phyloP scores from a whole-genome alignment of 2,888 invertebrate species.

The Flabesymbios commensalis region DNA sequence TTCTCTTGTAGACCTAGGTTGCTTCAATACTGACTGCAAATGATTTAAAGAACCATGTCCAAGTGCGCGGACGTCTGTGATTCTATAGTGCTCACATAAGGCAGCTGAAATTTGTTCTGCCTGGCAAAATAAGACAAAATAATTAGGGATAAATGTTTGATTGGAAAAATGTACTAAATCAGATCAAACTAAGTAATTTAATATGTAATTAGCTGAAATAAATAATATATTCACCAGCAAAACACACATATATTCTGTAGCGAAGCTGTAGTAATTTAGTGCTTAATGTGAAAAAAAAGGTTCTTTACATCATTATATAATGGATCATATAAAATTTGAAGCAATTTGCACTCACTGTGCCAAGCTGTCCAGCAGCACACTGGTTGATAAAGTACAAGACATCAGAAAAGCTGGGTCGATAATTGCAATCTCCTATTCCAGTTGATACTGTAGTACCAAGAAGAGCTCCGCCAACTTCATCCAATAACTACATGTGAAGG shows the following conservation, averaged over 20 bases:
- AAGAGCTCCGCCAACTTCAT: constrained; percentile 19
- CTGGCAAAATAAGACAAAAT: background rate
- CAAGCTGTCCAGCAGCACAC: constrained; percentile 5
- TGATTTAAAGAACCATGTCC: constrained; percentile 47
- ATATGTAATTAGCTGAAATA: too few relatives aligned
- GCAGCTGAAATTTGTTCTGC: constrained; percentile 22
- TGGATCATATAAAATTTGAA: too few relatives aligned
- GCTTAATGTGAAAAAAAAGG: too few relatives aligned
- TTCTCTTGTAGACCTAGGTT: too few relatives aligned
- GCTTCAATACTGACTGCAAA: constrained; percentile 11
- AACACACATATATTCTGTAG: too few relatives aligned
- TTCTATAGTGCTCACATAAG: constrained; percentile 50
- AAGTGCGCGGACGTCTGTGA: constrained; percentile 46
- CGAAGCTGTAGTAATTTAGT: too few relatives aligned
- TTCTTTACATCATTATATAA: too few relatives aligned
- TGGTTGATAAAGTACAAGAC: constrained; percentile 21
- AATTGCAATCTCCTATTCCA: constrained; percentile 3
- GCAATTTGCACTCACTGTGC: too few relatives aligned
- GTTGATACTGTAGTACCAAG: constrained; percentile 17
- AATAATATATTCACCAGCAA: background rate
- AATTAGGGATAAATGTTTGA: background rate
- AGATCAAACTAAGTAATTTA: too few relatives aligned
- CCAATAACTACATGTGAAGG: constrained; percentile 20
- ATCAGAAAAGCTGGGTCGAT: constrained; percentile 4
- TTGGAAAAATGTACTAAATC: too few relatives aligned